Evolutionary conservation across 2,888 invertebrate genomes (phyloP).

Genomic region (Laspeyria flexula): DNA sequence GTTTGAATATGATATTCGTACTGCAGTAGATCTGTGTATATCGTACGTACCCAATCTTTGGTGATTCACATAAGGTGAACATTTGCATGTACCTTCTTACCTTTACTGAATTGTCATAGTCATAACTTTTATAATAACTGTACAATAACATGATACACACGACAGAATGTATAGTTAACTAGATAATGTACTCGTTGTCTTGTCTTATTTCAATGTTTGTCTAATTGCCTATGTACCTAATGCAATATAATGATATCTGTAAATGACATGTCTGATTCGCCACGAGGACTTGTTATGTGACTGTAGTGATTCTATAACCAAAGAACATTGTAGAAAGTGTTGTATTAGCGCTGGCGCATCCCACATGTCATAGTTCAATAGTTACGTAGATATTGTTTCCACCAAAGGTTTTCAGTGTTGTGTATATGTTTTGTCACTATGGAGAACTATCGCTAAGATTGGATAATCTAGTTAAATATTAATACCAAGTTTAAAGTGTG

Average conservation of each 20-base stretch:
- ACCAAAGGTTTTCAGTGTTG: constrained; percentile 72
- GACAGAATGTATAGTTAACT: constrained; percentile 61
- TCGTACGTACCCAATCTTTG: constrained; percentile 72
- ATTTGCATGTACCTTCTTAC: constrained; percentile 59
- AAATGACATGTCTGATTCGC: constrained; percentile 29
- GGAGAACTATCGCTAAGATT: constrained; percentile 81
- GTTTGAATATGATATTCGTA: constrained; percentile 79
- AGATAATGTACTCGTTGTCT: constrained; percentile 66
- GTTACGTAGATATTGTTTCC: constrained; percentile 56
- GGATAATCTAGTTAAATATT: constrained; percentile 80
- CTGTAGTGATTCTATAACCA: constrained; percentile 38
- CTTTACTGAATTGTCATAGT: constrained; percentile 50
- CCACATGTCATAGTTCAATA: constrained; percentile 48
- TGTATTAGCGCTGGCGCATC: constrained; percentile 17
- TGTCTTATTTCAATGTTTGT: constrained; percentile 57
- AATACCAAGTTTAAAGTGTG: constrained; percentile 82
- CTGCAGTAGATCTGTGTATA: constrained; percentile 83
- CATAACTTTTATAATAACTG: constrained; percentile 48
- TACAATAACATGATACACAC: constrained; percentile 38
- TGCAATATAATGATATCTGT: constrained; percentile 40
- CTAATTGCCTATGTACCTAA: constrained; percentile 43
- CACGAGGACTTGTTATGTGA: constrained; percentile 5
- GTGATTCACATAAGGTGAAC: constrained; percentile 64
- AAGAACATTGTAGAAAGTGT: constrained; percentile 30
- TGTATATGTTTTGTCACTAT: constrained; percentile 75